Percentiles rank a stretch among this genome's conserved stretches.
Evolutionary conservation across 2,797 vertebrate species (phyloP).

Genomic region (Typhlichthys subterraneus): DNA sequence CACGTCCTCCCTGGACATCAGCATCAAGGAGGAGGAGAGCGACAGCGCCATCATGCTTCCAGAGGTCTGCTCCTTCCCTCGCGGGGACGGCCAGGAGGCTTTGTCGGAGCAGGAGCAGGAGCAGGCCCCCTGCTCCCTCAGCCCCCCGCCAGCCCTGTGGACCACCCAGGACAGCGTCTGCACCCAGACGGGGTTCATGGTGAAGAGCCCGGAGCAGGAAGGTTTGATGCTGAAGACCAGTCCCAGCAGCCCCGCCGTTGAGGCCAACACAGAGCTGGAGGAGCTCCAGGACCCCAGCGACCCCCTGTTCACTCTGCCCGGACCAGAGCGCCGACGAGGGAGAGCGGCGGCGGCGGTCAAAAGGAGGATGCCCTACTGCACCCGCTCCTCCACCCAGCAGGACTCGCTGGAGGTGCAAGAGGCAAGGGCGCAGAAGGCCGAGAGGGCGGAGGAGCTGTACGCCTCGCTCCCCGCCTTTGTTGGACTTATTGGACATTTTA

Average conservation of each 20-base stretch:
- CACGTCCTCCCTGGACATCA: slow-evolving; percentile 95
- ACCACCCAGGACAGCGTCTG: slow-evolving; percentile 75
- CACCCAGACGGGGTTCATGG: slow-evolving; percentile 64
- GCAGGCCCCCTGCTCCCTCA: slow-evolving; percentile 70
- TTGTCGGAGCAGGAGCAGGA: slow-evolving; percentile 65
- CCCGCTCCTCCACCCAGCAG: slow-evolving; percentile 57
- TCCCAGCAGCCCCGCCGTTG: slow-evolving; percentile 51
- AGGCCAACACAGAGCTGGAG: slow-evolving; percentile 58
- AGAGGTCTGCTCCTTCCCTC: slow-evolving; percentile 69
- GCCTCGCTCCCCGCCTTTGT: slow-evolving; percentile 81
- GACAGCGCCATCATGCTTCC: slow-evolving; percentile 73
- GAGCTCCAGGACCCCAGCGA: slow-evolving; percentile 70
- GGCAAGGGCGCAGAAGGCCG: slow-evolving; percentile 75
- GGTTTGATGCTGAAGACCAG: slow-evolving; percentile 42
- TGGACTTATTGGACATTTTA: slow-evolving; percentile 83
- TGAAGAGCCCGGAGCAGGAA: slow-evolving; percentile 66
- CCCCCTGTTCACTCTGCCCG: slow-evolving; percentile 67
- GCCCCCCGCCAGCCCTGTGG: slow-evolving; percentile 79
- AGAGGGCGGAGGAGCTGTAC: slow-evolving; percentile 84
- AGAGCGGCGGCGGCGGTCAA: slow-evolving; percentile 63
- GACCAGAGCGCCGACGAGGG: slow-evolving; percentile 62
- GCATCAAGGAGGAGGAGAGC: slow-evolving; percentile 79
- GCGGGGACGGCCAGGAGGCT: slow-evolving; percentile 62
- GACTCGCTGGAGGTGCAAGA: slow-evolving; percentile 75
- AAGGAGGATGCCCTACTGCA: slow-evolving; percentile 60